Evolutionary conservation across 2,888 invertebrate species (phyloP).

Genomic region (Erynnis tages): DNA sequence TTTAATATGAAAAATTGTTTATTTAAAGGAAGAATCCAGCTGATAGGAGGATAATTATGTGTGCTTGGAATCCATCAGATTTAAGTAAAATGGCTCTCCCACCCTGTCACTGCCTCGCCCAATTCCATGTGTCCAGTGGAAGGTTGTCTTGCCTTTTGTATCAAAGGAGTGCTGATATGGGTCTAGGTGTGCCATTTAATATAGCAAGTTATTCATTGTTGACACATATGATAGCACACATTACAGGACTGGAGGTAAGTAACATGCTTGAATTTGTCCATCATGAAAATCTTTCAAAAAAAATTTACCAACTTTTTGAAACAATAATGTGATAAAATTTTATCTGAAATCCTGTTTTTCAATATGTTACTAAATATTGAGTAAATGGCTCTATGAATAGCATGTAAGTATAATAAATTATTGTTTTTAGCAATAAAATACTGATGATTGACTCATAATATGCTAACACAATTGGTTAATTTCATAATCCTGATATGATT

Average conservation of each 20-base stretch:
- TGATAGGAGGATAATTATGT: slow-evolving; percentile 94
- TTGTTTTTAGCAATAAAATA: too few relatives aligned
- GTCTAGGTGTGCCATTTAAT: slow-evolving; percentile 98
- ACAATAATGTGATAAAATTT: too few relatives aligned
- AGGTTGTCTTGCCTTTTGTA: slow-evolving; percentile 96
- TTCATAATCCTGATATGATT: too few relatives aligned
- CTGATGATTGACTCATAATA: too few relatives aligned
- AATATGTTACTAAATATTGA: too few relatives aligned
- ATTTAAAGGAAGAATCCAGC: slow-evolving; percentile 85
- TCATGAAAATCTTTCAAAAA: too few relatives aligned
- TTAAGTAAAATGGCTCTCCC: slow-evolving; percentile 96
- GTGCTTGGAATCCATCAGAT: slow-evolving; percentile 97
- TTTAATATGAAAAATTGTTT: not conserved
- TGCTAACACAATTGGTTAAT: too few relatives aligned
- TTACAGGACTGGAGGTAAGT: slow-evolving; percentile 91
- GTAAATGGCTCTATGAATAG: too few relatives aligned
- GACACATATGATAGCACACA: slow-evolving; percentile 97
- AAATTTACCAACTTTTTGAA: too few relatives aligned
- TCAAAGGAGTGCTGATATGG: slow-evolving; percentile 98
- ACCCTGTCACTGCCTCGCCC: slow-evolving; percentile 97
- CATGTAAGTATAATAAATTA: too few relatives aligned
- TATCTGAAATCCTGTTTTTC: too few relatives aligned
- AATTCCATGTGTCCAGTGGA: slow-evolving; percentile 93
- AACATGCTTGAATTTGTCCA: not conserved
- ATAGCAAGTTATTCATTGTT: slow-evolving; percentile 97